Evolutionary conservation across 2,888 invertebrate genomes (phyloP), one percentile per base, ranked within the genome.

Genomic region (Axea sp.): DNA sequence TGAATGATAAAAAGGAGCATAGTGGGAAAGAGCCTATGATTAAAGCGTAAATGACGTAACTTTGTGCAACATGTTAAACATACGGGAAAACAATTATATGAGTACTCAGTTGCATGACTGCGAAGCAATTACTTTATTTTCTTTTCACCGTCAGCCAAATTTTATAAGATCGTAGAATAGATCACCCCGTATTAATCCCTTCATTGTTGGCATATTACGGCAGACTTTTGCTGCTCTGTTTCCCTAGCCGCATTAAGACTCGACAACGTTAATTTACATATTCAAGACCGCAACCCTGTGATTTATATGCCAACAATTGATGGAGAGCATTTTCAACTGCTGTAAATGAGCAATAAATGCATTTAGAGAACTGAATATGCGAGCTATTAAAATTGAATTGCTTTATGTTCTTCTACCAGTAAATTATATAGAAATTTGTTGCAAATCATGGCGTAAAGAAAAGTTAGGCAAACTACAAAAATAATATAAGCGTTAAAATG

Each of bases 191-290:
- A 57, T 41, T 57, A 43, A 57, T 57, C 31, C 11, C 31, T 45
- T 30, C 26, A 59, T 45, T 59, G 59, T 59, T 59, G 24, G 47
- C 28, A 37, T 28, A 60, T 60, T 60, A 37, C 28, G 31, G 5
- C 11, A 14, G 22, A 17, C 19, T 35, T 45, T 33, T 26, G 14
- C 35, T 35, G 43, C 33, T 41, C 43, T 43, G 31, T 43, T 57
- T 39, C n/a, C 12, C 30, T 24, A 30, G 24, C 19, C 14, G 15
- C 30, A 41, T 19, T 57, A 57, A 57, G 43, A 26, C 22, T 14
- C 33, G 43, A 43, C 43, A 57, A 57, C 22, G 43, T 33, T 57
- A 57, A 57, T 57, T 43, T 57, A 57, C 57, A 57, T 57, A 57
- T 43, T 43, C 14, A 7, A 41, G 24, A 33, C 43, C 14, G 24